Evolutionary conservation across 2,888 invertebrate genomes (phyloP), one percentile per base, ranked within the genome.

Genomic region (Seira sanloemensis): DNA sequence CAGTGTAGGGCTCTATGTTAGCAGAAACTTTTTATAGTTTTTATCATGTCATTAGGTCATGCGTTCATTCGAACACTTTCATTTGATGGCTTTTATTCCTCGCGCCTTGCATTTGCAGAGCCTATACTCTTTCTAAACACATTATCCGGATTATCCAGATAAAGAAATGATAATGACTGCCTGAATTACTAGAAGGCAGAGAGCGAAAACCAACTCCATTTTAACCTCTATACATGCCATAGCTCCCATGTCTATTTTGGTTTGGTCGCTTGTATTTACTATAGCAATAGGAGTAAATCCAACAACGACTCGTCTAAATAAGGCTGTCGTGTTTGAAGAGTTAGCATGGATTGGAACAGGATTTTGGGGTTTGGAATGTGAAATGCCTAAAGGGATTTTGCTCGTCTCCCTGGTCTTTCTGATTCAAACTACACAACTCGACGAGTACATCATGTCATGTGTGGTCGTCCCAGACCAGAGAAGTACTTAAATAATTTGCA

Each of bases 401-500:
- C 26, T 9, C 37, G 1, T 72, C n/a, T 23, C 26, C 23, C 46
- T 58, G 18, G 19, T 73, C 54, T 19, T 58, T 9, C 23, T 16
- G 18, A 58, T 25, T 73, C 26, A 25, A 46, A 26, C 66, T 9
- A 58, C 9, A 12, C 9, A 58, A 58, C 9, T 58, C 58, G 58
- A n/a, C 58, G 58, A 58, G 58, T 58, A 58, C 58, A 58, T 58
- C 58, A 58, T 58, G 58, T 58, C 58, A 58, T 58, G 58, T 58
- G 62, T 26, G 73, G 73, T 58, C 58, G 73, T 73, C 54, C 26
- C 9, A 9, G 25, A 73, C 58, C 26, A 26, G 19, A 18, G 54
- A 58, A 58, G 58, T 58, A 58, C 16, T 50, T n/a, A 50, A 71
- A 50, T 71, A 62, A 73, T 73, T 73, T 73, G 73, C 58, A 73